phyloP scores from a whole-genome alignment of 2,113 vertebrate species.

The Sinocyclocheilus anshuiensis region DNA sequence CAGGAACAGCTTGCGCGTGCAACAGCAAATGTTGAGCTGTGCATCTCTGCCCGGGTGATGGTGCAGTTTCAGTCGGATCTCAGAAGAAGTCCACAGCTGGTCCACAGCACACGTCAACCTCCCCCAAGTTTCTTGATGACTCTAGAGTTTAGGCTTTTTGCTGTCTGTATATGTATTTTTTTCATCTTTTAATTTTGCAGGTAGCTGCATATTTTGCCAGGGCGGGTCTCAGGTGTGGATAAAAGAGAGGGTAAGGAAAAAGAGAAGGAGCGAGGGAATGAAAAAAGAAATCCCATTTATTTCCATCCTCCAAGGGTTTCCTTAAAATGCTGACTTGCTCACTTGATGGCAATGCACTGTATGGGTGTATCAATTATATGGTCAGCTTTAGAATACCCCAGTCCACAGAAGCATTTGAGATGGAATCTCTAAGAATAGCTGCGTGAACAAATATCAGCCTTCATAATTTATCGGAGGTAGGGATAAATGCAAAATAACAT shows the following conservation, averaged over 20 bases:
- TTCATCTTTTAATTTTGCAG: slow-evolving; percentile 69
- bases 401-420: slow-evolving; percentile 34
- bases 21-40: slow-evolving; percentile 49
- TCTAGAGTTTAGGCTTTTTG: slow-evolving; percentile 69
- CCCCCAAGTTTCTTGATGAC: slow-evolving; percentile 74
- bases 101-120: slow-evolving; percentile 54
- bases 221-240: slow-evolving; percentile 73
- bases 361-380: slow-evolving; percentile 59
- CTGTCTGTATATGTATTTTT: slow-evolving; percentile 63
- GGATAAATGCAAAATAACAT: background rate
- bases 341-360: slow-evolving; percentile 42
- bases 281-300: slow-evolving; percentile 62
- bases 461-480: background rate
- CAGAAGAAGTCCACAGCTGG: slow-evolving; percentile 62
- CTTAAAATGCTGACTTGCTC: slow-evolving; percentile 71
- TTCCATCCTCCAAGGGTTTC: slow-evolving; percentile 66
- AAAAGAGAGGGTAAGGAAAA: slow-evolving; percentile 55
- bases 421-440: slow-evolving; percentile 39
- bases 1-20: slow-evolving; percentile 51
- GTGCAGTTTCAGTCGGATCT: slow-evolving; percentile 21
- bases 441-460: slow-evolving; percentile 7
- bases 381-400: slow-evolving; percentile 57
- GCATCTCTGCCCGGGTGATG: slow-evolving; percentile 46
- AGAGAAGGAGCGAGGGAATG: slow-evolving; percentile 26
- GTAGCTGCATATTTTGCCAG: slow-evolving; percentile 72